Evolutionary conservation across 2,113 vertebrate genomes (phyloP).

Genomic region (Struthidea cinerea): DNA sequence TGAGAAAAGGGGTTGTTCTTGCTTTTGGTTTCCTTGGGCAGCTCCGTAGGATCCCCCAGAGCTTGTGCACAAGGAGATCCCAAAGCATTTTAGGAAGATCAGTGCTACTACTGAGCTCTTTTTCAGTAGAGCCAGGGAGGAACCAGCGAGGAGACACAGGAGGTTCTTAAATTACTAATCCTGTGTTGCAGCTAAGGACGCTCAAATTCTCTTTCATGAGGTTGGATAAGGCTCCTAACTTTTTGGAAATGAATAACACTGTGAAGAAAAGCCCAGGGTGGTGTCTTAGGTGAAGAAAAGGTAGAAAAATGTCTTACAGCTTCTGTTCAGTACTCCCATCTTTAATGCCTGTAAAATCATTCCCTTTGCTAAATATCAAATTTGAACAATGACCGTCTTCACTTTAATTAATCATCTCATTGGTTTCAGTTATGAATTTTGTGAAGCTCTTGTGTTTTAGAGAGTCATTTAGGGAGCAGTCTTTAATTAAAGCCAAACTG

Average conservation of each 20-base stretch:
- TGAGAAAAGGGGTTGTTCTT: background rate
- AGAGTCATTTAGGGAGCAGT: constrained; percentile 10
- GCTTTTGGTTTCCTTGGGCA: background rate
- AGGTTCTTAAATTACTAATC: background rate
- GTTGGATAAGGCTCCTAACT: background rate
- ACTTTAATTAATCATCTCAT: constrained; percentile 5
- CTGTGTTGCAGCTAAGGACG: background rate
- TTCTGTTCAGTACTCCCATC: background rate
- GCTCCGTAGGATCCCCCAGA: background rate
- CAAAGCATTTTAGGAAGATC: background rate
- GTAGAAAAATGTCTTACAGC: background rate
- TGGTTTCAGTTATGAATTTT: constrained; percentile 17
- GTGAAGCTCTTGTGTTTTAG: constrained; percentile 8
- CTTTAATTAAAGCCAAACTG: constrained; percentile 29
- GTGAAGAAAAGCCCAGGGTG: background rate
- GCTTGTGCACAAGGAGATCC: background rate
- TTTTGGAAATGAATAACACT: background rate
- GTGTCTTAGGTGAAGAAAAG: background rate
- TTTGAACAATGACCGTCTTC: background rate
- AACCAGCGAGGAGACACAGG: background rate
- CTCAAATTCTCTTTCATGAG: background rate
- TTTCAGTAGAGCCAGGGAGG: background rate
- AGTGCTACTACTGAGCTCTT: background rate
- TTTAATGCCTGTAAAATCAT: background rate
- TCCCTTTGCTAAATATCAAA: background rate